Percentiles rank a stretch among this genome's conserved stretches.
These are phyloP conservation scores for Puntigrus tetrazona DNA, from an alignment of 2,113 vertebrate genomes.

Conservation along the genomic window DNA sequence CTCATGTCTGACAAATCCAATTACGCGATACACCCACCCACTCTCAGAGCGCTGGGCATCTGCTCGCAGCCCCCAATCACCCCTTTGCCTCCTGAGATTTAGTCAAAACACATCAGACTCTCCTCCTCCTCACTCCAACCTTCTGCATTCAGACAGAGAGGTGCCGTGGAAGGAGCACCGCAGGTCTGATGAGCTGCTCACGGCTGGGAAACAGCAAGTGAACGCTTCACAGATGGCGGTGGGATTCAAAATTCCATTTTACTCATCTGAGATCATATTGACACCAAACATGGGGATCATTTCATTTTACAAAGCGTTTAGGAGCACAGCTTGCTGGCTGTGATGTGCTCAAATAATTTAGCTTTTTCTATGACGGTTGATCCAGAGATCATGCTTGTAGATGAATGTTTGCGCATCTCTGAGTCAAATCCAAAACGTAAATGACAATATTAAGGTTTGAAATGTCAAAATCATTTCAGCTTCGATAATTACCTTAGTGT, in stretches of 20 bases:
- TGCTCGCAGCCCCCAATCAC: slow-evolving; percentile 38
- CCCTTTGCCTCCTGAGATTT: slow-evolving; percentile 32
- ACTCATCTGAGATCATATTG: neutral
- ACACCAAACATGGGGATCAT: neutral
- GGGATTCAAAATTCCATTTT: neutral
- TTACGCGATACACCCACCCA: slow-evolving; percentile 53
- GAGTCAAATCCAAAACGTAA: neutral
- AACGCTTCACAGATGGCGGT: neutral
- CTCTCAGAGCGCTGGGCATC: slow-evolving; percentile 35
- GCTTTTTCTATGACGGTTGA: neutral
- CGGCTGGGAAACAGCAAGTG: neutral
- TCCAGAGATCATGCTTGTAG: neutral
- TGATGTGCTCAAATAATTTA: neutral
- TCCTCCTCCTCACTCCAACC: neutral
- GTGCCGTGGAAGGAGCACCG: neutral
- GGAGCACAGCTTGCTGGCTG: neutral
- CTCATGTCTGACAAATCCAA: slow-evolving; percentile 65
- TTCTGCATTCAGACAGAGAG: slow-evolving; percentile 16
- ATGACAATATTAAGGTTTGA: neutral
- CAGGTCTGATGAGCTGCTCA: slow-evolving; percentile 23
- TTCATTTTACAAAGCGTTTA: neutral
- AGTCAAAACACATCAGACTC: slow-evolving; percentile 23
- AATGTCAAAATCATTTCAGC: neutral
- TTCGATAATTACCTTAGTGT: neutral
- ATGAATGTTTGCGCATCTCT: neutral